phyloP scores from a whole-genome alignment of 2,888 invertebrate species.

The Leptinotarsa rubiginosa region DNA sequence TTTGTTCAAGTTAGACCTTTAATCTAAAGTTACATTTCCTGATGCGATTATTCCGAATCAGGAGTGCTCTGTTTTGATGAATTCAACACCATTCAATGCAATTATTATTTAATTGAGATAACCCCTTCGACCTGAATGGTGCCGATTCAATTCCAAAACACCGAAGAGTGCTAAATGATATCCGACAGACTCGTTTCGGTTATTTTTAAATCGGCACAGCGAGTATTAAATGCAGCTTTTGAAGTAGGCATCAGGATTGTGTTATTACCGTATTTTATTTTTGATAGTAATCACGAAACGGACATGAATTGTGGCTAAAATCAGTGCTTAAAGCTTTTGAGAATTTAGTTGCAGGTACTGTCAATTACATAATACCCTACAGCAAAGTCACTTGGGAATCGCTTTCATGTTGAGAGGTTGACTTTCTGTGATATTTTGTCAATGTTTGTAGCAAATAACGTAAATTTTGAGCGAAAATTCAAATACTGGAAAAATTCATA shows the following conservation, averaged over 20 bases:
- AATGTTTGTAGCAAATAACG: no score
- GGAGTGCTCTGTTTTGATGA: constrained; percentile 1
- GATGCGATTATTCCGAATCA: constrained; percentile 6
- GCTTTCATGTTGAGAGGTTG: no score
- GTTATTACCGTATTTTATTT: neutral
- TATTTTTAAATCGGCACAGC: constrained; percentile 14
- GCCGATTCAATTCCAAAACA: constrained; percentile 17
- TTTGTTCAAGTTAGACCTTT: neutral
- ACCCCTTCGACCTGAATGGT: constrained; percentile 16
- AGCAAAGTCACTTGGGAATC: no score
- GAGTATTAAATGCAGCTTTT: neutral
- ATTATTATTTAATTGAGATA: constrained; percentile 21
- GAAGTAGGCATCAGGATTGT: neutral
- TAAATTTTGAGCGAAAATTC: no score
- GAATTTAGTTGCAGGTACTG: no score
- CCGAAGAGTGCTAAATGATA: constrained; percentile 22
- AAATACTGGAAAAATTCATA: no score
- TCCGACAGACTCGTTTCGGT: constrained; percentile 16
- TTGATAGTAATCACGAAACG: no score
- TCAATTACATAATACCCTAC: no score
- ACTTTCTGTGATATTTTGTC: no score
- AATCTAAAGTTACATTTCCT: neutral
- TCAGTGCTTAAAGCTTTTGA: no score
- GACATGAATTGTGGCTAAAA: no score
- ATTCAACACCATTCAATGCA: constrained; percentile 2